These are phyloP conservation scores for Centrocercus urophasianus DNA, from an alignment of 2,113 vertebrate species.

Conservation along the genomic window DNA sequence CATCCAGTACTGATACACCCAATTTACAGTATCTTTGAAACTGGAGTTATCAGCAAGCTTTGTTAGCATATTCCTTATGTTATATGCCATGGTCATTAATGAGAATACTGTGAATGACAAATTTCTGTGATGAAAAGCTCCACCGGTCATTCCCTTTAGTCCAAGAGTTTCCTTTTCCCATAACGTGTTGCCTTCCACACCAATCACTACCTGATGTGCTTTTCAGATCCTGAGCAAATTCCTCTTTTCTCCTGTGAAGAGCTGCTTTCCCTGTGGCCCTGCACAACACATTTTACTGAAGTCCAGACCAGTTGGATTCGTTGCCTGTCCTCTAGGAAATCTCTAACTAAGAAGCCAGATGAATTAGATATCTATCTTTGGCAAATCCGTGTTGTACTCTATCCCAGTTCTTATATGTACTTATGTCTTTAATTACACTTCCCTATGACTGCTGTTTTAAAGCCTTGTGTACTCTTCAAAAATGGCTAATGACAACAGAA, in stretches of 20 bases:
- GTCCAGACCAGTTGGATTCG: conserved; percentile 17
- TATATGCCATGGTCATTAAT: not conserved
- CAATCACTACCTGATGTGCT: conserved; percentile 16
- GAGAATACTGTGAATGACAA: not conserved
- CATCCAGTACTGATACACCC: not conserved
- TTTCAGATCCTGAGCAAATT: conserved; percentile 1
- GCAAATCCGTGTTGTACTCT: conserved; percentile 25
- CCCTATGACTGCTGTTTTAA: conserved; percentile 5
- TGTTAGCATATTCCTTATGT: not conserved
- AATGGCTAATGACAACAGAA: not conserved
- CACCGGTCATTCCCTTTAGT: not conserved
- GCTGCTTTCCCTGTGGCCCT: conserved; percentile 9
- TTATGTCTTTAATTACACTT: conserved; percentile 36
- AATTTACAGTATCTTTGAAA: not conserved
- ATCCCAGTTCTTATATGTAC: conserved; percentile 10
- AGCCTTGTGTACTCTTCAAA: not conserved
- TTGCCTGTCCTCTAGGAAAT: conserved; percentile 50
- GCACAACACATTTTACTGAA: not conserved
- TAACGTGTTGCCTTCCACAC: conserved; percentile 25
- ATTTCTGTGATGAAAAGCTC: not conserved
- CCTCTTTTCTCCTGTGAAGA: conserved; percentile 12
- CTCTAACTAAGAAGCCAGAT: conserved; percentile 25
- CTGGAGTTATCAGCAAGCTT: not conserved
- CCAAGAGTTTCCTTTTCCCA: conserved; percentile 52
- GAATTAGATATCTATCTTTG: conserved; percentile 25